These are phyloP conservation scores for Drosophila varians DNA, from an alignment of 1,140 invertebrate species.

Conservation along the genomic window DNA sequence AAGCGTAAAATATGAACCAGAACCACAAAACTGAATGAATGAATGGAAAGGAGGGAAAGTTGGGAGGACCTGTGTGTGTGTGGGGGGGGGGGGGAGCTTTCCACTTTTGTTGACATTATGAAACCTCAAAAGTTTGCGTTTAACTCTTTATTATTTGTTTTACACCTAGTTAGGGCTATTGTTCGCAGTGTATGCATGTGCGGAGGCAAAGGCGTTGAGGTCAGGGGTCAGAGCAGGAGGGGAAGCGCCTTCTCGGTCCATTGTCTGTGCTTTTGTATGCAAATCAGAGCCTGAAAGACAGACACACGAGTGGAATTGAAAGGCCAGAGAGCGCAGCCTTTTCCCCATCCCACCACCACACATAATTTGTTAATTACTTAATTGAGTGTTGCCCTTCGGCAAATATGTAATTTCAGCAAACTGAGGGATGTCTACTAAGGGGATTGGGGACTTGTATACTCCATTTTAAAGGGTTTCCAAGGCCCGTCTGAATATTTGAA, in stretches of 20 bases:
- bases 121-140: slow-evolving; percentile 77
- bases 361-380: slow-evolving; percentile 77
- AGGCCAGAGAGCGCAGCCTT: not conserved
- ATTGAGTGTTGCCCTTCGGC: slow-evolving; percentile 68
- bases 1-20: slow-evolving; percentile 78
- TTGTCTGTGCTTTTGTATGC: slow-evolving; percentile 66
- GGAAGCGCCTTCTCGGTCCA: not conserved
- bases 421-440: not conserved
- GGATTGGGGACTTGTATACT: not conserved
- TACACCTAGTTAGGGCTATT: slow-evolving; percentile 78
- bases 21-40: slow-evolving; percentile 37
- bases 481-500: not conserved
- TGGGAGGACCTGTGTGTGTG: not conserved
- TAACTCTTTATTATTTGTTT: slow-evolving; percentile 77
- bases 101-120: slow-evolving; percentile 77
- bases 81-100: slow-evolving; percentile 24
- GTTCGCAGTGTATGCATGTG: slow-evolving; percentile 55
- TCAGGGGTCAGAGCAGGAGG: not conserved
- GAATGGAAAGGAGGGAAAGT: not conserved
- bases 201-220: not conserved
- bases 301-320: slow-evolving; percentile 33
- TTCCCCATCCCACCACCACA: slow-evolving; percentile 11
- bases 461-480: not conserved
- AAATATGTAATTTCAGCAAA: slow-evolving; percentile 52
- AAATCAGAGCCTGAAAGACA: slow-evolving; percentile 39